These are phyloP conservation scores for Ambastaia sidthimunki DNA, from an alignment of 2,797 vertebrate genomes.

Conservation along the genomic window DNA sequence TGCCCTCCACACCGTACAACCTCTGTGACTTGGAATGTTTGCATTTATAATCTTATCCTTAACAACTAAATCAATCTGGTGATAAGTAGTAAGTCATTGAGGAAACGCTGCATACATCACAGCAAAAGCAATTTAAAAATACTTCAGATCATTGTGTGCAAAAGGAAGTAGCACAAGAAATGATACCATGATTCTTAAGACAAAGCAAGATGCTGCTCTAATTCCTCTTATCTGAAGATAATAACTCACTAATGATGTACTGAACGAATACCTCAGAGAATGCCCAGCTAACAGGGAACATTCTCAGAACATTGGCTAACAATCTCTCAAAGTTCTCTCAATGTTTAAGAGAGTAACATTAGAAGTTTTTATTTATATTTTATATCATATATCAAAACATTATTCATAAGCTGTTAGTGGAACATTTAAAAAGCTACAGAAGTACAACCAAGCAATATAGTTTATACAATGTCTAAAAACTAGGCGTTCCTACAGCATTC, in stretches of 20 bases:
- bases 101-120: constrained; percentile 37
- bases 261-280: constrained; percentile 16
- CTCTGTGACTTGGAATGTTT: constrained; percentile 38
- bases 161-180: constrained; percentile 30
- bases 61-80: constrained; percentile 16
- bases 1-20: background rate
- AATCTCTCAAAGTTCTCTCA: too few relatives aligned
- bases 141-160: constrained; percentile 4
- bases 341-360: background rate
- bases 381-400: too few relatives aligned
- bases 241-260: constrained; percentile 22
- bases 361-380: too few relatives aligned
- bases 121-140: constrained; percentile 26
- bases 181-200: background rate
- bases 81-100: constrained; percentile 44
- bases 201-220: constrained; percentile 9
- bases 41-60: constrained; percentile 59
- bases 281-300: background rate
- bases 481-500: too few relatives aligned
- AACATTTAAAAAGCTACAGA: too few relatives aligned
- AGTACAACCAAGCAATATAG: constrained; percentile 1
- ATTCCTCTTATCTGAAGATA: constrained; percentile 24
- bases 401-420: too few relatives aligned
- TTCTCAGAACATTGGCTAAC: too few relatives aligned
- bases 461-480: background rate